Evolutionary conservation across 2,797 vertebrate genomes (phyloP).

Genomic region (Pogoniulus pusillus): DNA sequence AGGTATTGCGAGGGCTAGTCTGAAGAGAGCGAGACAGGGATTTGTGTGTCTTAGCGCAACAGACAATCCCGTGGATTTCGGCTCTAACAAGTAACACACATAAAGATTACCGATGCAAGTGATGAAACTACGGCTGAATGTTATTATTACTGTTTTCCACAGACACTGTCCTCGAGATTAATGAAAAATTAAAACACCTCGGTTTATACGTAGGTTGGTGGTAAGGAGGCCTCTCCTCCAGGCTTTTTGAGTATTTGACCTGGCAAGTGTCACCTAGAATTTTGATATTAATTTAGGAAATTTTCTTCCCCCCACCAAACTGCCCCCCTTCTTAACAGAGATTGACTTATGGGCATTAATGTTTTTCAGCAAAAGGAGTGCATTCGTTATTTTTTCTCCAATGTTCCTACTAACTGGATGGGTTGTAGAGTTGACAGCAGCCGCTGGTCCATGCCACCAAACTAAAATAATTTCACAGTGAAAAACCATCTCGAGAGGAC

Average conservation of each 20-base stretch:
- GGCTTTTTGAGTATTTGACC: slow-evolving; percentile 33
- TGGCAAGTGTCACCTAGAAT: slow-evolving; percentile 31
- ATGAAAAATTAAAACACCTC: slow-evolving; percentile 11
- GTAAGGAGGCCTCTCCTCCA: not conserved
- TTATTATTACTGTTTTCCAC: not conserved
- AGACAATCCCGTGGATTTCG: not conserved
- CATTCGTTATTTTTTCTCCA: not conserved
- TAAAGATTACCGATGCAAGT: not conserved
- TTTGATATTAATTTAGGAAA: slow-evolving; percentile 19
- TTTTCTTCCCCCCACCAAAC: not conserved
- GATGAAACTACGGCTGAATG: not conserved
- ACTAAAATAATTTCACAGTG: slow-evolving; percentile 65
- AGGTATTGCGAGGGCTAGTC: not conserved
- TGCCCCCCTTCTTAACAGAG: not conserved
- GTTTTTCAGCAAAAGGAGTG: slow-evolving; percentile 52
- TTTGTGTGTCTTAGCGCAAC: not conserved
- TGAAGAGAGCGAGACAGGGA: not conserved
- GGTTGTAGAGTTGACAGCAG: slow-evolving; percentile 63
- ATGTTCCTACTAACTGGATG: slow-evolving; percentile 31
- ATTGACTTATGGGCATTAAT: slow-evolving; percentile 33
- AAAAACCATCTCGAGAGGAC: slow-evolving; percentile 62
- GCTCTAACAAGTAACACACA: not conserved
- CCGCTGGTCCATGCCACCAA: slow-evolving; percentile 62
- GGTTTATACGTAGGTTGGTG: not conserved
- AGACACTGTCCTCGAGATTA: not conserved